A percentile compares a stretch with the other conserved stretches of the same genome.
Conservation (phyloP, 2,888 invertebrate species). For the Ormyrus pomaceus region DNA sequence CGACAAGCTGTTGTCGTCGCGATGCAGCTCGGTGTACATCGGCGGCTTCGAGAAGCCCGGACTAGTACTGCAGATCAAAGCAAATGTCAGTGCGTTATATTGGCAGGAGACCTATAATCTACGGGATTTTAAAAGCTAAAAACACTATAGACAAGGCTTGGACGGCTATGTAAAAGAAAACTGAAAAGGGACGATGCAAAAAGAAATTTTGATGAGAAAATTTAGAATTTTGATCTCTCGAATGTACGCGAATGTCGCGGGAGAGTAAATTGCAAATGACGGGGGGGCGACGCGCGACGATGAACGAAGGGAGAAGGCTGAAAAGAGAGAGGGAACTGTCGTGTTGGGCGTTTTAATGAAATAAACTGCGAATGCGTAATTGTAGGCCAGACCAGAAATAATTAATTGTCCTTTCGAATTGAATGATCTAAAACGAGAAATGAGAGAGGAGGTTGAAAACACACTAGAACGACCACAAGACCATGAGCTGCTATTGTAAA, state of each 20-base stretch:
- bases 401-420: slow-evolving; percentile 55
- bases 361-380: slow-evolving; percentile 56
- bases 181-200: background rate
- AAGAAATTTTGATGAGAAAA: background rate
- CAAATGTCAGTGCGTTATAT: background rate
- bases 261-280: slow-evolving; percentile 48
- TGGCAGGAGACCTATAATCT: background rate
- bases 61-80: slow-evolving; percentile 46
- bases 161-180: background rate
- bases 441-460: slow-evolving; percentile 24
- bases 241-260: slow-evolving; percentile 30
- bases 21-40: slow-evolving; percentile 82
- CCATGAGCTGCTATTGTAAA: slow-evolving; percentile 24
- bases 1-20: slow-evolving; percentile 80
- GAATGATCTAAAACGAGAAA: slow-evolving; percentile 51
- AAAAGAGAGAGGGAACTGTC: background rate
- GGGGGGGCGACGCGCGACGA: slow-evolving; percentile 20
- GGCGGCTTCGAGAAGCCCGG: slow-evolving; percentile 72
- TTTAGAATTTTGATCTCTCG: slow-evolving; percentile 10
- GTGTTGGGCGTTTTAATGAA: slow-evolving; percentile 53
- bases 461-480: slow-evolving; percentile 49
- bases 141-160: background rate
- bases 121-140: no score
- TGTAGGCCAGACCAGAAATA: slow-evolving; percentile 55
- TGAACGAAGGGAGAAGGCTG: slow-evolving; percentile 29